Base-by-base conservation (phyloP, 2,888 invertebrate species). In the Gasteruption jaculator region DNA sequence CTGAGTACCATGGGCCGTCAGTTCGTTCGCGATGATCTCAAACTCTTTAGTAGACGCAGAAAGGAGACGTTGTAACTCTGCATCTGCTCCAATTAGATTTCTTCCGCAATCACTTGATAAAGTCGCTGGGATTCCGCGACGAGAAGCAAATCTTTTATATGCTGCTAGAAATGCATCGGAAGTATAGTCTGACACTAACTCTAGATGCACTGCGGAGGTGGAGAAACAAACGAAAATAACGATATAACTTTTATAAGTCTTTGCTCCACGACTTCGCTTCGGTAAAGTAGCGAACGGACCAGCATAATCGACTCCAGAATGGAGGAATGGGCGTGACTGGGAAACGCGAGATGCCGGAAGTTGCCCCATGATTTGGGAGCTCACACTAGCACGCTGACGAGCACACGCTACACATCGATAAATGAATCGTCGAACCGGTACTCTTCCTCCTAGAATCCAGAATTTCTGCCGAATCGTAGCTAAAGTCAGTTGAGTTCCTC, bases 321-420 rank as follows among this genome's bases (percentile, higher is more conserved):
- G 40, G 0, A 33, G 19, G 37, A 61, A 58, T 26, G 58, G 43
- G 7, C 44, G 41, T 10, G 46, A 29, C 15, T 50, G 52, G 4
- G 22, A 46, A 0, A 54, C 56, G 14, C 60, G 34, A 5, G 41
- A 20, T 6, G 18, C 16, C 2, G 61, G 60, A 7, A 60, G 45
- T n/a, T 55, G 30, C n/a, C 49, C 57, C 56, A 61, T 60, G 4
- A 54, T 24, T 26, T 53, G 58, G 4, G 33, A 30, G 34, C 15
- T 35, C 20, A 22, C 24, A 5, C 19, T 15, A 1, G 32, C 36
- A 2, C 40, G 39, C n/a, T 43, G 16, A 19, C 43, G 31, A 25
- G 43, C 45, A 38, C 52, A 53, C 2, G 12, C 20, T 3, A 48
- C 21, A 32, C 54, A 53, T 8, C 37, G 30, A 7, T 38, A 33